phyloP scores from a whole-genome alignment of 2,797 vertebrate species.

The Chromobotia macracanthus region DNA sequence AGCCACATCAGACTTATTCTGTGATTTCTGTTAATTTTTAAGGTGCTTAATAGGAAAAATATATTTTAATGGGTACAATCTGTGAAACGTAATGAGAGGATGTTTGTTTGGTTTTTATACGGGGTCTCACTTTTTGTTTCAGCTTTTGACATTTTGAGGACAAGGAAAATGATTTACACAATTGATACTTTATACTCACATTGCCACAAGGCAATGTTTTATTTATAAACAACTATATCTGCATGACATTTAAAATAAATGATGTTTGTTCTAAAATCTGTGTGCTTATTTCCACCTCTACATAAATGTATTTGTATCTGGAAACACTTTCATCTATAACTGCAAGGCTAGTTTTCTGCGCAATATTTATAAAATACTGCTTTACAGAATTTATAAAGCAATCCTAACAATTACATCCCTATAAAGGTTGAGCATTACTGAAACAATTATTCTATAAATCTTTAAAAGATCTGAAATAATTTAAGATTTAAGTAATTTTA shows the following conservation, averaged over 20 bases:
- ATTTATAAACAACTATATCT: slow-evolving; percentile 31
- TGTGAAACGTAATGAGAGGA: not conserved
- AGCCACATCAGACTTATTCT: slow-evolving; percentile 1
- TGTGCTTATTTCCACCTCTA: slow-evolving; percentile 10
- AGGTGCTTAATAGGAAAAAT: not conserved
- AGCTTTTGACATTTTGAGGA: too few relatives aligned
- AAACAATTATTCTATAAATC: too few relatives aligned
- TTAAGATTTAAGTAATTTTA: too few relatives aligned
- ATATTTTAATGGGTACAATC: not conserved
- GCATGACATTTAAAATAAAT: slow-evolving; percentile 42
- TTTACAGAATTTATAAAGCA: not conserved
- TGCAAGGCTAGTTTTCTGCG: not conserved
- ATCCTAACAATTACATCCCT: not conserved
- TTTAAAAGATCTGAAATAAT: too few relatives aligned
- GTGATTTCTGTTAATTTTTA: slow-evolving; percentile 25
- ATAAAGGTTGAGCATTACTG: too few relatives aligned
- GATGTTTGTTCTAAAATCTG: not conserved
- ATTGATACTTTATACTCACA: slow-evolving; percentile 11
- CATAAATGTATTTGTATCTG: slow-evolving; percentile 9
- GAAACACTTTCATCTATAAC: not conserved
- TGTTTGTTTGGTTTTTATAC: slow-evolving; percentile 21
- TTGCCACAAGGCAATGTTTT: slow-evolving; percentile 19
- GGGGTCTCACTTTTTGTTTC: not conserved
- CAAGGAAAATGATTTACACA: too few relatives aligned
- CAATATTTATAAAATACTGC: too few relatives aligned